Base-by-base conservation (phyloP, 2,888 invertebrate species). In the Microctonus hyperodae region DNA sequence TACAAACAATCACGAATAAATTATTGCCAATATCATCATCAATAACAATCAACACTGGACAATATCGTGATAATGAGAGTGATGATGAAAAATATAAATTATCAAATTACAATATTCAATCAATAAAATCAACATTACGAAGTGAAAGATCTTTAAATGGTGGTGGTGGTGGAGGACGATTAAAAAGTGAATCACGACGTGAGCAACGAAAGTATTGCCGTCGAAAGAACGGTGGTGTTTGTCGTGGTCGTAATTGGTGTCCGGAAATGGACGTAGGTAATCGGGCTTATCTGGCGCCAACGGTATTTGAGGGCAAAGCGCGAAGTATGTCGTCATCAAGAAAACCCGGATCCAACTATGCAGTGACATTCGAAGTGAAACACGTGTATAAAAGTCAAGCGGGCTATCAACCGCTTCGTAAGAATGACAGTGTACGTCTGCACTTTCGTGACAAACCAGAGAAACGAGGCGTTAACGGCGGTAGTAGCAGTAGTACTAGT, bases 301-400 rank as follows among this genome's bases (percentile, higher is more conserved):
- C 89, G 64, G 89, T 91, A 57, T 89, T 91, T 81, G 87, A 87
- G 81, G 91, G 90, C 69, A 89, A 88, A 78, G 90, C 88, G 67
- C 85, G 88, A 71, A 90, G 90, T 73, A 88, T 88, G 86, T 88
- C 88, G 73, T 85, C 87, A 63, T 84, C 86, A 74, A 85, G 88
- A 59, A 86, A 86, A 59, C 84, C 86, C 64, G 84, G 83, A 67
- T 85, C 85, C 53, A 88, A 88, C 76, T 90, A 90, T 83, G 88
- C 88, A 71, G 90, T 89, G 73, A 89, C 90, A 69, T 90, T 91
- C 83, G 88, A 88, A 80, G 89, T 91, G 73, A 85, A 87, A 74
- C 85, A 88, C 71, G 87, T 88, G 72, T 88, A 87, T 82, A 91
- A 91, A 82, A 88, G 87, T 75, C 88, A 87, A 72, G 78, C 84